Evolutionary conservation across 1,140 invertebrate genomes (phyloP), one percentile per base, ranked within the genome.

Genomic region (Charaxes varanes): DNA sequence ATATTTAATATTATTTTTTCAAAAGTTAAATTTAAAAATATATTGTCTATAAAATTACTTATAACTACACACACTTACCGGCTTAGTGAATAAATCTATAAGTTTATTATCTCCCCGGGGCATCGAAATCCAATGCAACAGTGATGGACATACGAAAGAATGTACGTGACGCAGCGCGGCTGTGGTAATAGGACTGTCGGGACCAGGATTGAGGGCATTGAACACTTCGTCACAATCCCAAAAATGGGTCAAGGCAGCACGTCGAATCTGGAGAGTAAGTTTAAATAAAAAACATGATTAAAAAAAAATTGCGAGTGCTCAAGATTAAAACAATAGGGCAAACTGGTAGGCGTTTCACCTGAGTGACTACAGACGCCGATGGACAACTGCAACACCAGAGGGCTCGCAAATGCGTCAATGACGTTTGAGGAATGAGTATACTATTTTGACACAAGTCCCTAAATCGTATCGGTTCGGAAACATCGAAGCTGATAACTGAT

Each of bases 211-310:
- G 6, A 84, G 27, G 3, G 68, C 53, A 2, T 54, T 41, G 2
- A 84, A 19, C 0, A 85, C 42, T 1, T 66, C 65, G 2, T 76
- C 64, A 30, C 81, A 85, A 34, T 85, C 84, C 84, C 84, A 85
- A 46, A 85, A 85, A n/a, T 70, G 43, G 4, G 68, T 69, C 1
- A 54, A 57, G 0, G 70, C 47, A 8, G 84, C 77, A 12, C 71
- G 61, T 15, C 71, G 66, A 6, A 85, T 51, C 81, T 85, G 38
- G 14, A 2, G 17, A 21, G 26, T 33, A 42, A 3, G 6, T 24
- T 23, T 4, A 5, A 15, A 4, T 11, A 11, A 23, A 7, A 23
- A 22, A 22, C 21, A 22, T n/a, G n/a, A 22, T 22, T 22, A 22
- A 22, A 22, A n/a, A 22, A 22, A 22, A n/a, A 2, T 24, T 24